Conservation (phyloP, 2,113 vertebrate species). For the Cygnus buccinator region DNA sequence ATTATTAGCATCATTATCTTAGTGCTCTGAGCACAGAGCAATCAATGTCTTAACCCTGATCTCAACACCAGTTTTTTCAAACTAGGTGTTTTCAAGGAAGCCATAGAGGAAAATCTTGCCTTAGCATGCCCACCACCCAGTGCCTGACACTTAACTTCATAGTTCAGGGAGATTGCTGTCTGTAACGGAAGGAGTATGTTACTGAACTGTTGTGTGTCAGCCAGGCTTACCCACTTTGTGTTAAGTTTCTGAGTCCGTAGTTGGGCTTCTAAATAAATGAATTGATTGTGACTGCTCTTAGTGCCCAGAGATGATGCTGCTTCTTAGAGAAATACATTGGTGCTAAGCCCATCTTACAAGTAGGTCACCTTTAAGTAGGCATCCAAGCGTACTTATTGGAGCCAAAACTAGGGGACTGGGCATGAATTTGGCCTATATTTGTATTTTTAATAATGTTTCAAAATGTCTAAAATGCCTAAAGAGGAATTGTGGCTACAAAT, state of each 20-base stretch:
- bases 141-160: not conserved
- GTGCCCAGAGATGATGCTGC: not conserved
- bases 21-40: not conserved
- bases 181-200: not conserved
- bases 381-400: not conserved
- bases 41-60: not conserved
- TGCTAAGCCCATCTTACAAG: constrained; percentile 1
- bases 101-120: not conserved
- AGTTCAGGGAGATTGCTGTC: not conserved
- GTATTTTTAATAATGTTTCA: not conserved
- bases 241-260: not conserved
- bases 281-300: not conserved
- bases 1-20: not conserved
- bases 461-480: not conserved
- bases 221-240: not conserved
- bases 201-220: not conserved
- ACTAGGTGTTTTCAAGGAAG: not conserved
- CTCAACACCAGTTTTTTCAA: not conserved
- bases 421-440: not conserved
- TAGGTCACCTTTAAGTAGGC: not conserved
- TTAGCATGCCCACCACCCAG: not conserved
- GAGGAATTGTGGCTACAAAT: not conserved
- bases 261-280: not conserved
- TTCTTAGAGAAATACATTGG: not conserved
- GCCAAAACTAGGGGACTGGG: not conserved